Conservation (phyloP, 1,140 invertebrate genomes). For the Pissodes strobi region DNA sequence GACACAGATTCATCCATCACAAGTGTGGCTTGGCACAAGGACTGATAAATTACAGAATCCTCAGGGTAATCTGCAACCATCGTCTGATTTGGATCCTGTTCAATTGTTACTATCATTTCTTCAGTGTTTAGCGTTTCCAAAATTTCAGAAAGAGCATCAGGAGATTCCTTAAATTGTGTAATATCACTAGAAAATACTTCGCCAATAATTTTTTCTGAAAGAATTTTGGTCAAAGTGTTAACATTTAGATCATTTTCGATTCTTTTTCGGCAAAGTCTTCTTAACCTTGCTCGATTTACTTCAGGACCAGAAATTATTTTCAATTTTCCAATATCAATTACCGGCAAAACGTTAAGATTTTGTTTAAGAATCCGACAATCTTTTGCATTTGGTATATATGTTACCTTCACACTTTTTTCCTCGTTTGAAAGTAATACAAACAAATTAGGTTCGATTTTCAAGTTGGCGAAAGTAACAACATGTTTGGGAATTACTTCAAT, state of each 20-base stretch:
- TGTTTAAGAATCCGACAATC: slow-evolving; percentile 42
- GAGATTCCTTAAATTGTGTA: slow-evolving; percentile 36
- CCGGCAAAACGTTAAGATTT: slow-evolving; percentile 20
- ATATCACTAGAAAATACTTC: slow-evolving; percentile 45
- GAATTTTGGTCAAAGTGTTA: slow-evolving; percentile 31
- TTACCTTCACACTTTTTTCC: slow-evolving; percentile 36
- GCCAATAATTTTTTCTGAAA: slow-evolving; percentile 37
- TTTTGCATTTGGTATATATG: slow-evolving; percentile 37
- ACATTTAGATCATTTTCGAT: slow-evolving; percentile 33
- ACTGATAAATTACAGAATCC: slow-evolving; percentile 42
- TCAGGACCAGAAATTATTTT: slow-evolving; percentile 45
- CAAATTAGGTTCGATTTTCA: slow-evolving; percentile 37
- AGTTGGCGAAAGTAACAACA: slow-evolving; percentile 37
- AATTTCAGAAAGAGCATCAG: slow-evolving; percentile 31
- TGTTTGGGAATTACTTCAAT: slow-evolving; percentile 57
- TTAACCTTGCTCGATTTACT: slow-evolving; percentile 43
- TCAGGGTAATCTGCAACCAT: slow-evolving; percentile 38
- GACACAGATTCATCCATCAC: slow-evolving; percentile 8
- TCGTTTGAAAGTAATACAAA: slow-evolving; percentile 43
- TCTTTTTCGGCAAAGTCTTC: slow-evolving; percentile 40
- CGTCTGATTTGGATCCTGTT: slow-evolving; percentile 43
- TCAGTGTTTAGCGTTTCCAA: slow-evolving; percentile 31
- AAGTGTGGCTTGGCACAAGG: slow-evolving; percentile 35
- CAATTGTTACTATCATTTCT: slow-evolving; percentile 43
- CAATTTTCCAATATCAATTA: slow-evolving; percentile 44